Evolutionary conservation across 2,113 vertebrate species (phyloP).

Genomic region (Xiphorhynchus elegans): DNA sequence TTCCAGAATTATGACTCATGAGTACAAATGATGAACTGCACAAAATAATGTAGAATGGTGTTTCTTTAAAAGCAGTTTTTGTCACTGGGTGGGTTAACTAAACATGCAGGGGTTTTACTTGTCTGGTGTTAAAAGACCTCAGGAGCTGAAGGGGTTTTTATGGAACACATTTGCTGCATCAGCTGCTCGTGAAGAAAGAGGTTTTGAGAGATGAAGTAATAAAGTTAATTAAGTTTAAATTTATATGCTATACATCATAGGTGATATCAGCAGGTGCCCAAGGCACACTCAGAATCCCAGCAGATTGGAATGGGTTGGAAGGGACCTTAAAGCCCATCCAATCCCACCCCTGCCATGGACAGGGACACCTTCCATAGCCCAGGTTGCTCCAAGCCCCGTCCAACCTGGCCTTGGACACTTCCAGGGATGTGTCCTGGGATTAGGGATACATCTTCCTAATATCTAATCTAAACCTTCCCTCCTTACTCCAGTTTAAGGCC

Average conservation of each 20-base stretch:
- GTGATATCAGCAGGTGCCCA: background rate
- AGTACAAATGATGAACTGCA: background rate
- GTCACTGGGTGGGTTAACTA: background rate
- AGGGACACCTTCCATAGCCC: background rate
- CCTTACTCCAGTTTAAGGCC: background rate
- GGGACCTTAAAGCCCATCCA: accelerated
- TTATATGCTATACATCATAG: background rate
- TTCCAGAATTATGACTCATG: background rate
- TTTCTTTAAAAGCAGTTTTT: background rate
- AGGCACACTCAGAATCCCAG: background rate
- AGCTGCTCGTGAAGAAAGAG: background rate
- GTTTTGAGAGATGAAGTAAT: background rate
- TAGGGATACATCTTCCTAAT: too few species aligned
- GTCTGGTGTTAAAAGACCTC: background rate
- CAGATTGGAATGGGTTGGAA: background rate
- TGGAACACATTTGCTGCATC: accelerated
- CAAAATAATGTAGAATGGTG: background rate
- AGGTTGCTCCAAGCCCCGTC: background rate
- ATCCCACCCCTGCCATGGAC: background rate
- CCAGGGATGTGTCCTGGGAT: background rate
- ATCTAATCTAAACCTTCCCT: background rate
- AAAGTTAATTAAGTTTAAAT: background rate
- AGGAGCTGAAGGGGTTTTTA: background rate
- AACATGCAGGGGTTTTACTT: background rate
- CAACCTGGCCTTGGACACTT: accelerated